Percentiles rank a stretch among this genome's conserved stretches.
These are phyloP conservation scores for Melanotaenia nigrans DNA, from an alignment of 2,797 vertebrate genomes.

Conservation along the genomic window DNA sequence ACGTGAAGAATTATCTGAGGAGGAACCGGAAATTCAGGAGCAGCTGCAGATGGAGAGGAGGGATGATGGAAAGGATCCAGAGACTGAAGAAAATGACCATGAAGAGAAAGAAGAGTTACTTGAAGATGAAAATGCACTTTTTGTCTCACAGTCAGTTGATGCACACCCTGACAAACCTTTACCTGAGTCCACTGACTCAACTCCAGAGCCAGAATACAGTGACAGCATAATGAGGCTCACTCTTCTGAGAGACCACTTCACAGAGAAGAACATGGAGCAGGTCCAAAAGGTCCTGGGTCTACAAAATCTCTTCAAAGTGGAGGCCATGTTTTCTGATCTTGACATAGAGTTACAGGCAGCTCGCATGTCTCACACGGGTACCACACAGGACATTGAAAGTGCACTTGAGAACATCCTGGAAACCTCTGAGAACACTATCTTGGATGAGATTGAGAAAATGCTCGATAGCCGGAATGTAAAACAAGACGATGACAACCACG, in stretches of 20 bases:
- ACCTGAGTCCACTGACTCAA: neutral
- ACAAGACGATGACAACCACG: constrained; percentile 58
- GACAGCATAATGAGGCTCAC: constrained; percentile 78
- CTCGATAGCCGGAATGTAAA: constrained; percentile 77
- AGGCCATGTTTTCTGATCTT: constrained; percentile 89
- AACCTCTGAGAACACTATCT: constrained; percentile 85
- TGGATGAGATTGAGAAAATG: constrained; percentile 87
- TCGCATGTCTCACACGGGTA: constrained; percentile 54
- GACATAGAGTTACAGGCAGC: constrained; percentile 84
- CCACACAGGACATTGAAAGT: constrained; percentile 80
- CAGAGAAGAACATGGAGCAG: constrained; percentile 77
- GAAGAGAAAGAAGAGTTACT: constrained; percentile 81
- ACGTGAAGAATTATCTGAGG: constrained; percentile 17
- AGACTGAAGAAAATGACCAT: constrained; percentile 39
- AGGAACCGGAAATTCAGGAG: constrained; percentile 30
- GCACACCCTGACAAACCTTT: constrained; percentile 15
- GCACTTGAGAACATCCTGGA: constrained; percentile 89
- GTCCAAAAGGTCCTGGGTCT: constrained; percentile 85
- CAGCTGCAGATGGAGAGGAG: constrained; percentile 37
- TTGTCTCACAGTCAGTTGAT: constrained; percentile 30
- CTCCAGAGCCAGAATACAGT: constrained; percentile 74
- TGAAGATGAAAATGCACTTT: constrained; percentile 93
- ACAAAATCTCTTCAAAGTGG: constrained; percentile 82
- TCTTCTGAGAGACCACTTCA: constrained; percentile 85
- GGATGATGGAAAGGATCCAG: constrained; percentile 31